phyloP scores from a whole-genome alignment of 2,113 vertebrate species.

The Dipodomys merriami region DNA sequence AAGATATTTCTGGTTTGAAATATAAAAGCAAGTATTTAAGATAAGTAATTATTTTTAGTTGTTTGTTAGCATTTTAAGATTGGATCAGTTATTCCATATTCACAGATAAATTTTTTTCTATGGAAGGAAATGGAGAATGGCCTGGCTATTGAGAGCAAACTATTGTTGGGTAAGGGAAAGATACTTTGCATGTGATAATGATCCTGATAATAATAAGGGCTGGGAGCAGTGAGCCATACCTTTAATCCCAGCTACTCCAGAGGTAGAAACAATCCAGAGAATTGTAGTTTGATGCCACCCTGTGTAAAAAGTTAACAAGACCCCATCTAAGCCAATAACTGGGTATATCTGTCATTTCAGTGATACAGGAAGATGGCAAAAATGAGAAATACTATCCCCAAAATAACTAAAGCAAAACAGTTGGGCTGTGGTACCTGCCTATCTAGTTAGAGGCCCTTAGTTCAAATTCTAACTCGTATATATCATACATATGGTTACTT shows the following conservation, averaged over 20 bases:
- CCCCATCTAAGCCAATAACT: too few relatives aligned
- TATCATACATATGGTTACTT: background rate
- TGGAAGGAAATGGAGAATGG: background rate
- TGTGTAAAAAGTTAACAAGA: too few relatives aligned
- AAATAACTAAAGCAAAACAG: too few relatives aligned
- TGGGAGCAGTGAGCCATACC: too few relatives aligned
- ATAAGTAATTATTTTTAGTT: slow-evolving; percentile 4
- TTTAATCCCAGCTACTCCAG: background rate
- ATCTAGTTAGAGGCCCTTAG: too few relatives aligned
- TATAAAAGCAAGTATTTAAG: slow-evolving; percentile 39
- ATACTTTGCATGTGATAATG: background rate
- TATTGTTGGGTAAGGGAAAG: background rate
- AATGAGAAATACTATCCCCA: too few relatives aligned
- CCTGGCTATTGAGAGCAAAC: background rate
- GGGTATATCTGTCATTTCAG: too few relatives aligned
- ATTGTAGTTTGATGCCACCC: too few relatives aligned
- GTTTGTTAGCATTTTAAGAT: background rate
- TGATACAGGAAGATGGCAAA: too few relatives aligned
- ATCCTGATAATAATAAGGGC: background rate
- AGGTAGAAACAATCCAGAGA: too few relatives aligned
- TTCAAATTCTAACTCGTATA: background rate
- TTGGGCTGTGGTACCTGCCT: too few relatives aligned
- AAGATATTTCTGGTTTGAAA: slow-evolving; percentile 28
- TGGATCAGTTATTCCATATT: background rate
- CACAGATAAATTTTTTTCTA: slow-evolving; percentile 5